Evolutionary conservation across 2,888 invertebrate species (phyloP), one percentile per base, ranked within the genome.

Genomic region (Metallyticus violacea): DNA sequence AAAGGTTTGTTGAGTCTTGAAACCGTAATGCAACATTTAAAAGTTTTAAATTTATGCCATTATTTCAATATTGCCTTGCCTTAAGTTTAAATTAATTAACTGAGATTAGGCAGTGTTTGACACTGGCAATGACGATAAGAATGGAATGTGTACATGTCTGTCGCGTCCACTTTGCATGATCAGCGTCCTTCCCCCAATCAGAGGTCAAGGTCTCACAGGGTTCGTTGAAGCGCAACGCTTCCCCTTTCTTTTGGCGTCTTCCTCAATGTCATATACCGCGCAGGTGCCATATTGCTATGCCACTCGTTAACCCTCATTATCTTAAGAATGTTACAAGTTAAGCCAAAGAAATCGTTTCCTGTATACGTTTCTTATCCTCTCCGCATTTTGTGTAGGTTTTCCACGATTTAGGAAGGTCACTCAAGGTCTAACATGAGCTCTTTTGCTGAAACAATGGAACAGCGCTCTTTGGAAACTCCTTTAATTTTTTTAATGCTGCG

Each of bases 131-230:
- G 29, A 9, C 27, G 26, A 27, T 76, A 27, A 22, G 62, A 15
- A 28, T 29, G 83, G 83, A 83, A 83, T 83, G 83, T 25, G 15
- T n/a, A n/a, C n/a, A n/a, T 40, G 40, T 40, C 40, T 62, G 40
- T 62, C 40, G 40, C 40, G 40, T 62, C 25, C 29, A 83, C 29
- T 77, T 83, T 27, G 29, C 83, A 77, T 77, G 28, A 40, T n/a
- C n/a, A 5, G 30, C 30, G 81, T 81, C 81, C 30, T 29, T 85
- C 81, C 81, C 81, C 29, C 25, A 40, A 29, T 79, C 80, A 77
- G 77, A 77, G 85, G 85, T 81, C 85, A 86, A 86, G 85, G 85
- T 86, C 85, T 86, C 85, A 81, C 85, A 86, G 26, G 28, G 77
- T 28, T 81, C 81, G 81, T 26, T 81, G 77, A 27, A 9, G 81